Percentiles rank a stretch among this genome's conserved stretches.
Evolutionary conservation across 35 echinoderm and acorn worm species (phyloP).

Genomic region (Diadema setosum): DNA sequence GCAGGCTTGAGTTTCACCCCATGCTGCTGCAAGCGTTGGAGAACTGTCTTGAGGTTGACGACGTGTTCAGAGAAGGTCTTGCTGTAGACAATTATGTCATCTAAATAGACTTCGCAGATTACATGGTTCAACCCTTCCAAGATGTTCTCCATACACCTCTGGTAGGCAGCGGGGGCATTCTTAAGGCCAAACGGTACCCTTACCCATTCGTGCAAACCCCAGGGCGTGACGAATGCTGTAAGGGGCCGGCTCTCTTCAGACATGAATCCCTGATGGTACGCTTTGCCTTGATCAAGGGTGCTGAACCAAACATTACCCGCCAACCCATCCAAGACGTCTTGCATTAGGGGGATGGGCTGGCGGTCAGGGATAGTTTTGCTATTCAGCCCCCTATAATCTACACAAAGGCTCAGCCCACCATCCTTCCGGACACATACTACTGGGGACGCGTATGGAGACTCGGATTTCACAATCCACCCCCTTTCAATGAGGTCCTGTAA

Average conservation of each 20-base stretch:
- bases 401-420: constrained; percentile 35
- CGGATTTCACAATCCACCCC: constrained; percentile 52
- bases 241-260: constrained; percentile 10
- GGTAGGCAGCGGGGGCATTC: constrained; percentile 51
- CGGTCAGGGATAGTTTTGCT: constrained; percentile 44
- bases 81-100: constrained; percentile 41
- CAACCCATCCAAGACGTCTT: constrained; percentile 56
- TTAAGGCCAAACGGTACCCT: constrained; percentile 34
- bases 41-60: neutral
- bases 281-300: constrained; percentile 52
- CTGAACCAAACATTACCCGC: constrained; percentile 25
- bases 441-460: constrained; percentile 58
- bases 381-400: constrained; percentile 51
- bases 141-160: constrained; percentile 23
- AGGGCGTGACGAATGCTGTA: constrained; percentile 50
- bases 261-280: constrained; percentile 70
- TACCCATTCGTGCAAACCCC: constrained; percentile 59
- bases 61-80: constrained; percentile 36
- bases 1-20: constrained; percentile 45
- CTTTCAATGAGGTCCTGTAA: constrained; percentile 27
- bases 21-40: constrained; percentile 16
- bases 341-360: constrained; percentile 47
- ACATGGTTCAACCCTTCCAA: constrained; percentile 42
- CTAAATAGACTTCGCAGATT: constrained; percentile 38
- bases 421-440: constrained; percentile 60